Evolutionary conservation across 2,888 invertebrate species (phyloP).

Genomic region (Cistogaster globosa): DNA sequence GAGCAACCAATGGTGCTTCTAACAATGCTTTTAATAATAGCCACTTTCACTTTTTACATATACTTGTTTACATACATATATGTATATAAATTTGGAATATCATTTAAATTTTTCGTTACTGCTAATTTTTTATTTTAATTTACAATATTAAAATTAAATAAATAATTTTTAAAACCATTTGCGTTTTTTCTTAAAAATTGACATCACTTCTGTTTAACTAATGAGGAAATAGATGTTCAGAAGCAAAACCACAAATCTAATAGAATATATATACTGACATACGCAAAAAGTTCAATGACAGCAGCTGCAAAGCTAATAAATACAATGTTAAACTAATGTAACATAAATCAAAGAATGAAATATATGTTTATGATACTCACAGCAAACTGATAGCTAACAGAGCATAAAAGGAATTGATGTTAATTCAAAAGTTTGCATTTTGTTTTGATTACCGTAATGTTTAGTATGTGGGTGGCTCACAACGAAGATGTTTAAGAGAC

Average conservation of each 20-base stretch:
- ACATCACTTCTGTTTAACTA: conserved; percentile 46
- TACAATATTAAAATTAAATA: neutral
- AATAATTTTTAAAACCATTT: conserved; percentile 31
- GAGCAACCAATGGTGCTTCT: conserved; percentile 22
- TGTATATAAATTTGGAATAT: conserved; percentile 1
- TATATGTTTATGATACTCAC: neutral
- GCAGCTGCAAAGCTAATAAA: conserved; percentile 1
- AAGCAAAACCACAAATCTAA: conserved; percentile 9
- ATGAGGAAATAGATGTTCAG: conserved; percentile 29
- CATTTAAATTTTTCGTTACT: conserved; percentile 8
- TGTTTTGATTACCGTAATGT: conserved; percentile 2
- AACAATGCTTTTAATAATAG: conserved; percentile 50
- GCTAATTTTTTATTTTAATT: neutral
- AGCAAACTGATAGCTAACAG: neutral
- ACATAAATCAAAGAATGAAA: neutral
- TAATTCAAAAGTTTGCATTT: neutral
- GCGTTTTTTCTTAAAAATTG: conserved; percentile 38
- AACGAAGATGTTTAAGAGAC: no score
- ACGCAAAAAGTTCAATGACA: neutral
- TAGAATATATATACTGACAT: conserved; percentile 5
- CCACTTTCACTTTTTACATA: conserved; percentile 62
- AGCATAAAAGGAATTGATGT: neutral
- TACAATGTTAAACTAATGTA: conserved; percentile 4
- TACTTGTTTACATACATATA: conserved; percentile 2
- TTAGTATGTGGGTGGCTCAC: no score